A percentile compares a stretch with the other conserved stretches of the same genome.
phyloP scores from a whole-genome alignment of 1,140 invertebrate species.

The Heliconius eleuchia region DNA sequence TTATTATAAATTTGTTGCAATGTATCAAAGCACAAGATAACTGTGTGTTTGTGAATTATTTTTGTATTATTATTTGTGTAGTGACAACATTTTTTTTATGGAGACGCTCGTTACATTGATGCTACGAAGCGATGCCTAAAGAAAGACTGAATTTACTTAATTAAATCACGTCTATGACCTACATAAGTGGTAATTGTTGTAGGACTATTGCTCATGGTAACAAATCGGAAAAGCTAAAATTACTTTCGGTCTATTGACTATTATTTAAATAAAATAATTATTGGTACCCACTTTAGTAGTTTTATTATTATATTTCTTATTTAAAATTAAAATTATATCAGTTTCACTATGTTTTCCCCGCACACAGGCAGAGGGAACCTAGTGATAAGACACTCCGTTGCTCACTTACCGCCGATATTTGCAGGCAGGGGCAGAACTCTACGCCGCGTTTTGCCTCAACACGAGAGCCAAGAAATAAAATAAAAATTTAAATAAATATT shows the following conservation, averaged over 20 bases:
- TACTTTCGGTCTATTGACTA: slow-evolving; percentile 76
- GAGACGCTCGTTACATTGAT: slow-evolving; percentile 36
- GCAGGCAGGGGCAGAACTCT: too few relatives aligned
- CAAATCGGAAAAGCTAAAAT: slow-evolving; percentile 53
- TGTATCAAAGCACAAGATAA: slow-evolving; percentile 61
- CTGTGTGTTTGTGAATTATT: slow-evolving; percentile 50
- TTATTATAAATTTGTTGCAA: slow-evolving; percentile 44
- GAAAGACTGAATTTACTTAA: slow-evolving; percentile 78
- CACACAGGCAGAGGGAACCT: too few relatives aligned
- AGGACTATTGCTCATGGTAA: slow-evolving; percentile 71
- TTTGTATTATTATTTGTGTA: slow-evolving; percentile 43
- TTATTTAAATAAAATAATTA: slow-evolving; percentile 62
- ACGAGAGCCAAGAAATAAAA: too few relatives aligned
- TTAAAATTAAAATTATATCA: too few relatives aligned
- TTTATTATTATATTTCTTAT: slow-evolving; percentile 27
- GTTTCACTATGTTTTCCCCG: too few relatives aligned
- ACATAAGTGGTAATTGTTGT: slow-evolving; percentile 51
- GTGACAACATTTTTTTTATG: slow-evolving; percentile 51
- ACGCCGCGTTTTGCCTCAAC: too few relatives aligned
- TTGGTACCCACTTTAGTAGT: slow-evolving; percentile 36
- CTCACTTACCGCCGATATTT: too few relatives aligned
- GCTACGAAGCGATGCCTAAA: slow-evolving; percentile 59
- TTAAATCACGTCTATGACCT: slow-evolving; percentile 53
- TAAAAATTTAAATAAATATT: too few relatives aligned
- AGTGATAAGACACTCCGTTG: too few relatives aligned